phyloP scores from a whole-genome alignment of 2,113 vertebrate species.

The Nymphicus hollandicus region DNA sequence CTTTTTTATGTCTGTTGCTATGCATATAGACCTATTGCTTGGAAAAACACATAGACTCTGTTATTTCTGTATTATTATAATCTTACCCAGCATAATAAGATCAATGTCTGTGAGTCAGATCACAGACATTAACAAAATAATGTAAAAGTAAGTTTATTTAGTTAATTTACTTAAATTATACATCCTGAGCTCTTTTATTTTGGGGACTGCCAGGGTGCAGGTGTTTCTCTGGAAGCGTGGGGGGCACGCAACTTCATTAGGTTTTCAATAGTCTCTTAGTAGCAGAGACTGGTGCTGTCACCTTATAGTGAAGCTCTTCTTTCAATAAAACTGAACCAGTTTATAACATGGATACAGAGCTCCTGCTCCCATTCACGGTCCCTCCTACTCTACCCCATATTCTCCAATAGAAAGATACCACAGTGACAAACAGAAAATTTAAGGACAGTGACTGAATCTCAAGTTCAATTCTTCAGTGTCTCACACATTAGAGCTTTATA shows the following conservation, averaged over 20 bases:
- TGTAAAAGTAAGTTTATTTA: constrained; percentile 6
- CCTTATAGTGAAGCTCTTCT: not conserved
- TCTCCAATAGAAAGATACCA: not conserved
- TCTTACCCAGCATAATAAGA: not conserved
- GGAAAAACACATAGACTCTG: not conserved
- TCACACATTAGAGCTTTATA: not conserved
- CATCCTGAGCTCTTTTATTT: constrained; percentile 10
- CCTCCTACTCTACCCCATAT: not conserved
- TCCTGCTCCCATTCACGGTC: not conserved
- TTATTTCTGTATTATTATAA: not conserved
- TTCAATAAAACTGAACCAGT: not conserved
- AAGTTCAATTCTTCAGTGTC: not conserved
- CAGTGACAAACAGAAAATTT: not conserved
- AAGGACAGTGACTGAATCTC: not conserved
- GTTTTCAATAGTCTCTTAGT: constrained; percentile 22
- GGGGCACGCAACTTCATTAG: not conserved
- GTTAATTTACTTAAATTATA: constrained; percentile 41
- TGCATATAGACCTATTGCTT: not conserved
- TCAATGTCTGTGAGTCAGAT: constrained; percentile 29
- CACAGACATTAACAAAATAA: constrained; percentile 12
- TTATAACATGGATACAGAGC: not conserved
- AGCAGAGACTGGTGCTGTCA: not conserved
- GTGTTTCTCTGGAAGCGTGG: not conserved
- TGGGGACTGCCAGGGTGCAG: not conserved
- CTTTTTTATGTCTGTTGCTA: not conserved